Percentiles rank a stretch among this genome's conserved stretches.
Evolutionary conservation across 2,113 vertebrate genomes (phyloP).

Genomic region (Ochotona princeps): DNA sequence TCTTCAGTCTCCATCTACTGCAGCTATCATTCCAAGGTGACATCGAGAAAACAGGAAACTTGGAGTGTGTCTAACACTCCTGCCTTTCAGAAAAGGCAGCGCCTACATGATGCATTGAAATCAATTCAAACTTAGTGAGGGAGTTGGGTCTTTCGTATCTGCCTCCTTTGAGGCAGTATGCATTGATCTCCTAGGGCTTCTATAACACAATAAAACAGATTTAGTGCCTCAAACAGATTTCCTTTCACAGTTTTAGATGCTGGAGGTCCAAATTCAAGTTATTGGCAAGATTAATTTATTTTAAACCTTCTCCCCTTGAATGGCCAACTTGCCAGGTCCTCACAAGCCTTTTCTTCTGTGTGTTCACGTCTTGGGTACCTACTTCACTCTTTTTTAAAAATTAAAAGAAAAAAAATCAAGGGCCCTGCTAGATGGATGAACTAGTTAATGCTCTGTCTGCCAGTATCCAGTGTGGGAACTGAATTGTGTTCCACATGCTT

Average conservation of each 20-base stretch:
- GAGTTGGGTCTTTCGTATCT: background rate
- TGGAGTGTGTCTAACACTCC: background rate
- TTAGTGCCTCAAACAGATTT: background rate
- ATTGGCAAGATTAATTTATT: background rate
- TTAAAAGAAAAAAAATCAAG: too few species aligned
- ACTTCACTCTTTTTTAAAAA: background rate
- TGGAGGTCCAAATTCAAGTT: background rate
- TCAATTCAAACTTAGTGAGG: background rate
- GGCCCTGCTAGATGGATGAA: too few species aligned
- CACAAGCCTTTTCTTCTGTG: background rate
- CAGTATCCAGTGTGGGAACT: too few species aligned
- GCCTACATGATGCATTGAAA: background rate
- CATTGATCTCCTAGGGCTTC: background rate
- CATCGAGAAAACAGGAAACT: background rate
- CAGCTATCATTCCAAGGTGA: background rate
- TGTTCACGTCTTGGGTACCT: background rate
- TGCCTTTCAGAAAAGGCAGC: background rate
- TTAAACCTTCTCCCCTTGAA: background rate
- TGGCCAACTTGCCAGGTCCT: background rate
- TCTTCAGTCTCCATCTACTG: background rate
- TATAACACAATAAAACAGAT: background rate
- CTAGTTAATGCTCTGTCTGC: too few species aligned
- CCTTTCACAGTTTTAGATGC: background rate
- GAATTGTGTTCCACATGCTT: too few species aligned
- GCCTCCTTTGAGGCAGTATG: background rate